These are phyloP conservation scores for Drepana falcataria DNA, from an alignment of 2,888 invertebrate genomes.

Conservation along the genomic window DNA sequence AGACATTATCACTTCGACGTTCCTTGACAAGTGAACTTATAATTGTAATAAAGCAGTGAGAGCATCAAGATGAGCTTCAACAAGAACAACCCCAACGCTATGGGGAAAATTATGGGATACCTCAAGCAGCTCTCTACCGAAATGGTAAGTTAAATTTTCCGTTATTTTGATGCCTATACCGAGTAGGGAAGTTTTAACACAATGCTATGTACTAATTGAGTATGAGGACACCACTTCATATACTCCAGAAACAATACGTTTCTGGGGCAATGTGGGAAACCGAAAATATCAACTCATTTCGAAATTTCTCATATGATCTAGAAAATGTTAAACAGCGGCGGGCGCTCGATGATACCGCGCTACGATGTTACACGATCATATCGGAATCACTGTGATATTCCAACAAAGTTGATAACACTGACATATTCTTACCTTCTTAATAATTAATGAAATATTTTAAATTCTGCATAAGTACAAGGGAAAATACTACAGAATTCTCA, in stretches of 20 bases:
- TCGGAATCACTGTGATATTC: too few relatives aligned
- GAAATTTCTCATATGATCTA: too few relatives aligned
- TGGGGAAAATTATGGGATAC: slow-evolving; percentile 75
- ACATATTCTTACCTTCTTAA: too few relatives aligned
- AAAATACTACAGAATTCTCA: slow-evolving; percentile 4
- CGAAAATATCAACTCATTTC: slow-evolving; percentile 5
- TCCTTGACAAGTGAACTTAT: slow-evolving; percentile 47
- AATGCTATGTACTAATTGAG: not conserved
- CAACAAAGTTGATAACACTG: too few relatives aligned
- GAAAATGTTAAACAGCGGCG: too few relatives aligned
- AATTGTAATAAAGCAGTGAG: slow-evolving; percentile 27
- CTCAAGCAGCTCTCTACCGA: slow-evolving; percentile 73
- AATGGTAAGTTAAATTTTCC: slow-evolving; percentile 54
- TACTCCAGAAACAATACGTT: not conserved
- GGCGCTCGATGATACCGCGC: slow-evolving; percentile 1
- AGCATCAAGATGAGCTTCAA: slow-evolving; percentile 73
- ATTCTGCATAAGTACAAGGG: too few relatives aligned
- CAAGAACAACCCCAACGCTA: slow-evolving; percentile 71
- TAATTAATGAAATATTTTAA: too few relatives aligned
- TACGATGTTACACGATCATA: slow-evolving; percentile 9
- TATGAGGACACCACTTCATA: not conserved
- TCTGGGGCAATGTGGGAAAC: not conserved
- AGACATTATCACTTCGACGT: slow-evolving; percentile 70
- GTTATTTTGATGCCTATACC: not conserved
- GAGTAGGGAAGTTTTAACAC: too few relatives aligned